phyloP scores from a whole-genome alignment of 37 sponge, comb jelly and placozoan genomes.

The Eunapius fragilis region DNA sequence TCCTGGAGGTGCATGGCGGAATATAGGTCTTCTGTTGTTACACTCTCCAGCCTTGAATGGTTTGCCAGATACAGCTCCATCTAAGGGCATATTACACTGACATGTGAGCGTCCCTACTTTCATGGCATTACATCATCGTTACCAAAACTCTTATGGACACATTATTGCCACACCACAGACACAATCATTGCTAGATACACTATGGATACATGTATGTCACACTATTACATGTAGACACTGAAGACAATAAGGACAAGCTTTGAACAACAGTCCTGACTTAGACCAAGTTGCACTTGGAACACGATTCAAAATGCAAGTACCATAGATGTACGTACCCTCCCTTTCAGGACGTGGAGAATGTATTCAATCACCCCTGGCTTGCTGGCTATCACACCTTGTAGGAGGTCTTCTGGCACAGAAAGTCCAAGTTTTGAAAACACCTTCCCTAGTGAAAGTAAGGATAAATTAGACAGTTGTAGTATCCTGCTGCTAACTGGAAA shows the following conservation, averaged over 20 bases:
- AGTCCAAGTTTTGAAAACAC: conserved; percentile 81
- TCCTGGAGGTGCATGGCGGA: background rate
- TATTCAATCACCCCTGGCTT: conserved; percentile 90
- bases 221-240: background rate
- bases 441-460: conserved; percentile 82
- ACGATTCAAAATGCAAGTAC: background rate
- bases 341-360: conserved; percentile 81
- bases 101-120: no score
- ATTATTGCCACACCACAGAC: background rate
- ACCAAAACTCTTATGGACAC: background rate
- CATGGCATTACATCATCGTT: background rate
- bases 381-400: conserved; percentile 70
- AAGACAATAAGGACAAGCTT: background rate
- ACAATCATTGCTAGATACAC: background rate
- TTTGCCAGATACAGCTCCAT: background rate
- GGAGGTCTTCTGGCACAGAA: conserved; percentile 74
- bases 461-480: no score
- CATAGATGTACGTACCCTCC: conserved; percentile 5
- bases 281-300: background rate
- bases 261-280: background rate
- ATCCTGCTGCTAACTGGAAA: no score
- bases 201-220: background rate
- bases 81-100: background rate
- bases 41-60: background rate
- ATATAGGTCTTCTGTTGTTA: background rate